Conservation (phyloP, 2,888 invertebrate species). For the Diplolepis rosae region DNA sequence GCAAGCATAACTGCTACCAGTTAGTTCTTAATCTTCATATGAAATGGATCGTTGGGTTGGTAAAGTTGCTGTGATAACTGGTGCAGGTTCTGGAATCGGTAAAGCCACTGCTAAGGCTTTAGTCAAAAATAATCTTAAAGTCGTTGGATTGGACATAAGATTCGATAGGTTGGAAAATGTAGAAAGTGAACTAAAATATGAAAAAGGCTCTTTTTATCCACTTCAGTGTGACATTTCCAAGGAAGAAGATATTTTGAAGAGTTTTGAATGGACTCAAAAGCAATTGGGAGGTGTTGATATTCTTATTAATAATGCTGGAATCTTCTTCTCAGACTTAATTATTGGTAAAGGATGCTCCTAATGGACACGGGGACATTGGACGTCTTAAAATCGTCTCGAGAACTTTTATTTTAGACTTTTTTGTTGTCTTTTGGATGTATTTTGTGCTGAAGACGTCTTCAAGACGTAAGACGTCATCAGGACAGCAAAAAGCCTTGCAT, state of each 20-base stretch:
- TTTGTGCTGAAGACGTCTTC: too few relatives aligned
- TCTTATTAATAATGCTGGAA: conserved; percentile 77
- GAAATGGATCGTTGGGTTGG: conserved; percentile 73
- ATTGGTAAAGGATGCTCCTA: too few relatives aligned
- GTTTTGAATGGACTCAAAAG: conserved; percentile 75
- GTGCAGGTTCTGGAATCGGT: conserved; percentile 74
- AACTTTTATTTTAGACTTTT: too few relatives aligned
- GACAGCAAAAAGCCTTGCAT: too few relatives aligned
- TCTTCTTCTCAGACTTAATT: neutral
- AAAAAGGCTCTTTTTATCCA: conserved; percentile 60
- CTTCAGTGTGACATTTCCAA: conserved; percentile 76
- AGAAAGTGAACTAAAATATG: conserved; percentile 63
- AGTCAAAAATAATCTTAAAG: conserved; percentile 72
- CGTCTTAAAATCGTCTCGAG: too few relatives aligned
- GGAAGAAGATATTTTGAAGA: conserved; percentile 75
- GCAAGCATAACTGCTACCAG: too few relatives aligned
- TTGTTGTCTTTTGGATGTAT: too few relatives aligned
- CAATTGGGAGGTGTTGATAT: conserved; percentile 77
- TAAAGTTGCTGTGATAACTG: conserved; percentile 74
- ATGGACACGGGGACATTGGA: too few relatives aligned
- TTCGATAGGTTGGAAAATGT: conserved; percentile 71
- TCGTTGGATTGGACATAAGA: conserved; percentile 72
- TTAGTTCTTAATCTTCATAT: neutral
- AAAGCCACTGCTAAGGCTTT: conserved; percentile 68
- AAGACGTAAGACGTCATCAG: too few relatives aligned